Percentiles rank a stretch among this genome's conserved stretches.
Evolutionary conservation across 2,888 invertebrate species (phyloP).

Genomic region (Synanthedon myopaeformis): DNA sequence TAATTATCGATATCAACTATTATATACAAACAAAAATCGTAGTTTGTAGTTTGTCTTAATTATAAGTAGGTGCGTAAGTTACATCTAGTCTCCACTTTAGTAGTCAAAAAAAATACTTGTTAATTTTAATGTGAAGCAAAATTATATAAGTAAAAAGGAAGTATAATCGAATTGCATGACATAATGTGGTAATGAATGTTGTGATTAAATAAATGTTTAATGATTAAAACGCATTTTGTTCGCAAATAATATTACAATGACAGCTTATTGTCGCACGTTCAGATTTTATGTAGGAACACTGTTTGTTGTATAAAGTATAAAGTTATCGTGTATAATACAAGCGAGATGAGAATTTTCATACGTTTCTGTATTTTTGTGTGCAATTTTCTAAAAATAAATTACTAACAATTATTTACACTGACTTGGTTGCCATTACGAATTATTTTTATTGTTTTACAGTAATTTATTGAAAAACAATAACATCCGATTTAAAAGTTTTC

Average conservation of each 20-base stretch:
- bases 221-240: neutral
- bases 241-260: neutral
- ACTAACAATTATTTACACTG: too few species aligned
- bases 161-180: constrained; percentile 23
- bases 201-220: constrained; percentile 13
- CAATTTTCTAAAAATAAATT: too few species aligned
- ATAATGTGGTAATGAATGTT: constrained; percentile 21
- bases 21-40: neutral
- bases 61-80: constrained; percentile 23
- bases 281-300: constrained; percentile 31
- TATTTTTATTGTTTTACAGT: too few species aligned
- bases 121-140: constrained; percentile 18
- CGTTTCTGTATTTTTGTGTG: too few species aligned
- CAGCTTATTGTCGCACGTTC: constrained; percentile 52
- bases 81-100: constrained; percentile 60
- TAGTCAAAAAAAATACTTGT: constrained; percentile 42
- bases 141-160: constrained; percentile 4
- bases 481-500: too few species aligned
- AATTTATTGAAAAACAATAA: too few species aligned
- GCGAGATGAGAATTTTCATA: too few species aligned
- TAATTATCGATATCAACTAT: neutral
- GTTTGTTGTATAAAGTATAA: constrained; percentile 20
- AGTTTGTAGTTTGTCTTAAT: constrained; percentile 1
- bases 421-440: too few species aligned
- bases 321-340: too few species aligned